Evolutionary conservation across 2,797 vertebrate species (phyloP), one percentile per base, ranked within the genome.

Genomic region (Lutjanus campechanus): DNA sequence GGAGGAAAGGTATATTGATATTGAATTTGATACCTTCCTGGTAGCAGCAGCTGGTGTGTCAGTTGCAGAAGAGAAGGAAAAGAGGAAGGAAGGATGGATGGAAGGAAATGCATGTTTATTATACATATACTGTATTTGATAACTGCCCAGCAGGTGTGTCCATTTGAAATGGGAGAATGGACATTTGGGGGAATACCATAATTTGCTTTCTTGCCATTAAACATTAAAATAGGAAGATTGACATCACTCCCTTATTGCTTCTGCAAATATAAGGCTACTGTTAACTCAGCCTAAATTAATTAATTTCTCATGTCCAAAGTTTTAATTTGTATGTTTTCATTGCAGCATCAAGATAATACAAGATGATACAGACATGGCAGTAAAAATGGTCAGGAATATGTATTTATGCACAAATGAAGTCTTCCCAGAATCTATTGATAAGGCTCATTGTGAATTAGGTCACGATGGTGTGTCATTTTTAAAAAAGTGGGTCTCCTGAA

Each of bases 21-120:
- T 9, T 51, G 19, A 41, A 46, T 63, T 11, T 58, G 44, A 77
- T 44, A 51, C 11, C 58, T 51, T 82, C 69, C 58, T 58, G 60
- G 47, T 8, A 40, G 64, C 56, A 73, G 69, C n/a, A 64, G 69
- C 55, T 15, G 46, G n/a, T 12, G 2, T 22, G 58, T 60, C 13
- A 7, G 1, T 44, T 2, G 19, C 1, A 16, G n/a, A 36, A n/a
- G 59, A 11, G 8, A 25, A 44, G 10, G 8, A 7, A 22, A 25
- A 46, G 5, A 44, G 51, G 36, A 58, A 20, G 11, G 8, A 29
- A 49, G 6, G n/a, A n/a, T n/a, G n/a, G 43, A 44, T 22, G 20
- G 41, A 54, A 17, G 25, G 41, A 49, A 20, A 29, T 7, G 2
- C 11, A 68, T 25, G 10, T 49, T 17, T 36, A 9, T 49, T 36